Evolutionary conservation across 2,113 vertebrate genomes (phyloP).

Genomic region (Kobus ellipsiprymnus): DNA sequence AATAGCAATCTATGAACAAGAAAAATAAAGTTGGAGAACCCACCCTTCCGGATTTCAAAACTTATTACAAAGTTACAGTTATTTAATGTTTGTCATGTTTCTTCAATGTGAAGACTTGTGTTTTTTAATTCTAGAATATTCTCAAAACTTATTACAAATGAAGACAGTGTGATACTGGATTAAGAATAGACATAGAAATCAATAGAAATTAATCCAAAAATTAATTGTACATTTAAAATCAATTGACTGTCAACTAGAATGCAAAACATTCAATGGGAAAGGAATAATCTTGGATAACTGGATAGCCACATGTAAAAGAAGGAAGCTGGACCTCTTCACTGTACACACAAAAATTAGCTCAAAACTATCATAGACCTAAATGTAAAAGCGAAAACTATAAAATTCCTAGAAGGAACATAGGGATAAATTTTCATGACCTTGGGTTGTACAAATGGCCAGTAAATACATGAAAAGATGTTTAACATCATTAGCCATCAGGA

Average conservation of each 20-base stretch:
- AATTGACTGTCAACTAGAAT: background rate
- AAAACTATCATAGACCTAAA: background rate
- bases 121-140: background rate
- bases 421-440: background rate
- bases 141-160: background rate
- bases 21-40: background rate
- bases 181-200: background rate
- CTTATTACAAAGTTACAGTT: background rate
- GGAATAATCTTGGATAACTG: background rate
- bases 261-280: background rate
- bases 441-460: background rate
- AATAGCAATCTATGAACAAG: background rate
- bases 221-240: background rate
- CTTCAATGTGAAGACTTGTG: background rate
- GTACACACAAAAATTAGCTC: background rate
- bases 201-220: background rate
- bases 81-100: background rate
- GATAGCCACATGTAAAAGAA: background rate
- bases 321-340: background rate
- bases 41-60: background rate
- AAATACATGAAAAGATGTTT: background rate
- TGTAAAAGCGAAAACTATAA: background rate
- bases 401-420: background rate
- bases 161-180: background rate
- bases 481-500: background rate